phyloP scores from a whole-genome alignment of 2,888 invertebrate species.

The Drosophila nigricruria region DNA sequence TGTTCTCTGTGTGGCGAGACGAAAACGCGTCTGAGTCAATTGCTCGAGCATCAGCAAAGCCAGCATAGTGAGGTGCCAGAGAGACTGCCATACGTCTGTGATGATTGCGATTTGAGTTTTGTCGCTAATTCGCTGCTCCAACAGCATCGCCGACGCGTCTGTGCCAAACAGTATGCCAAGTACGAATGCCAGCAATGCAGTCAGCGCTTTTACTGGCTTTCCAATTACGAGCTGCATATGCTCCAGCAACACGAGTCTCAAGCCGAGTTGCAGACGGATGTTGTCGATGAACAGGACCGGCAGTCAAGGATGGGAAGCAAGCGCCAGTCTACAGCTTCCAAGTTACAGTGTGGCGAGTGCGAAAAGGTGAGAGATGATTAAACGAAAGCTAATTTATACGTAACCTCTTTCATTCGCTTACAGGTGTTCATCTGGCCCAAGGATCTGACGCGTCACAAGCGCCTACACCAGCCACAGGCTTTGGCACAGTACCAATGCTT shows the following conservation, averaged over 20 bases:
- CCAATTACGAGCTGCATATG: conserved; percentile 77
- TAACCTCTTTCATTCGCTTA: not conserved
- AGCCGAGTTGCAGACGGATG: not conserved
- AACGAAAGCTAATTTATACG: not conserved
- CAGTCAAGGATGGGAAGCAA: conserved; percentile 56
- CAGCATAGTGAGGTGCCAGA: conserved; percentile 77
- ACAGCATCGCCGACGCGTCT: conserved; percentile 86
- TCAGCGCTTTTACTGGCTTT: conserved; percentile 80
- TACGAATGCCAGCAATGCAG: conserved; percentile 76
- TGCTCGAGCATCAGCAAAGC: conserved; percentile 75
- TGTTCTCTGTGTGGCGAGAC: conserved; percentile 76
- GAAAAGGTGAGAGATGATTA: conserved; percentile 85
- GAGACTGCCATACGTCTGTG: conserved; percentile 85
- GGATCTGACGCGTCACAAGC: conserved; percentile 88
- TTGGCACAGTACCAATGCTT: conserved; percentile 87
- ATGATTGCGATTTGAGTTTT: conserved; percentile 86
- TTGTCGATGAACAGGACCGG: not conserved
- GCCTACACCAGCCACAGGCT: conserved; percentile 86
- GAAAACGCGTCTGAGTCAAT: conserved; percentile 58
- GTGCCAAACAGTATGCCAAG: conserved; percentile 69
- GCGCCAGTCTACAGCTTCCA: conserved; percentile 74
- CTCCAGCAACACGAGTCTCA: conserved; percentile 40
- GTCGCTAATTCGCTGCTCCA: conserved; percentile 86
- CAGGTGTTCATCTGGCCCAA: conserved; percentile 88
- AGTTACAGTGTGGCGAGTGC: conserved; percentile 88